Evolutionary conservation across 92 coral and sea anemone genomes (phyloP).

Genomic region (Phymanthus crucifer): DNA sequence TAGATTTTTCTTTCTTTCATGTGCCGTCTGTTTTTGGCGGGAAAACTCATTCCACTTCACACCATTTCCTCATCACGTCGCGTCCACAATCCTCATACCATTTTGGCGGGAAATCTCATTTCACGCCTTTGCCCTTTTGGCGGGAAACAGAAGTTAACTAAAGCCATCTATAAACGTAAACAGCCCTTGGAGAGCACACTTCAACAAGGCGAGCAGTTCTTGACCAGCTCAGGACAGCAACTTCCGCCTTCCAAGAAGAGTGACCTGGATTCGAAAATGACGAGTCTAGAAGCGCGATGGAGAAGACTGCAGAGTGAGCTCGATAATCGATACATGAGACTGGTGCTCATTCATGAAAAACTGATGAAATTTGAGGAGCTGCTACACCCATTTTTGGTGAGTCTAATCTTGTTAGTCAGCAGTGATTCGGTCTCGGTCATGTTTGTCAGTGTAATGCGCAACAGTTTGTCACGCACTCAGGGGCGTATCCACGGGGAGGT

Average conservation of each 20-base stretch:
- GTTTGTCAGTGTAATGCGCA: too few relatives aligned
- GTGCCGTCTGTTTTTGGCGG: conserved; percentile 29
- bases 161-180: conserved; percentile 92
- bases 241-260: conserved; percentile 75
- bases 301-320: conserved; percentile 93
- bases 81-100: not conserved
- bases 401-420: conserved; percentile 23
- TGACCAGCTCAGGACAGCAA: conserved; percentile 76
- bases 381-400: conserved; percentile 93
- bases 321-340: conserved; percentile 95
- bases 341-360: conserved; percentile 94
- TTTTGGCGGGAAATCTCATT: conserved; percentile 37
- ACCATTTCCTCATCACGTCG: not conserved
- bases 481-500: too few relatives aligned
- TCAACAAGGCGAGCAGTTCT: conserved; percentile 84
- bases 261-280: conserved; percentile 95
- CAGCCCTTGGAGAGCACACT: conserved; percentile 92
- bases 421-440: too few relatives aligned
- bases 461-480: too few relatives aligned
- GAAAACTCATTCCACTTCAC: conserved; percentile 12
- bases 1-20: conserved; percentile 9
- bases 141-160: conserved; percentile 82
- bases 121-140: conserved; percentile 30
- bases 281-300: conserved; percentile 92
- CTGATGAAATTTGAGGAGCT: conserved; percentile 89